Evolutionary conservation across 2,888 invertebrate genomes (phyloP), one percentile per base, ranked within the genome.

Genomic region (Cantharis nigra): DNA sequence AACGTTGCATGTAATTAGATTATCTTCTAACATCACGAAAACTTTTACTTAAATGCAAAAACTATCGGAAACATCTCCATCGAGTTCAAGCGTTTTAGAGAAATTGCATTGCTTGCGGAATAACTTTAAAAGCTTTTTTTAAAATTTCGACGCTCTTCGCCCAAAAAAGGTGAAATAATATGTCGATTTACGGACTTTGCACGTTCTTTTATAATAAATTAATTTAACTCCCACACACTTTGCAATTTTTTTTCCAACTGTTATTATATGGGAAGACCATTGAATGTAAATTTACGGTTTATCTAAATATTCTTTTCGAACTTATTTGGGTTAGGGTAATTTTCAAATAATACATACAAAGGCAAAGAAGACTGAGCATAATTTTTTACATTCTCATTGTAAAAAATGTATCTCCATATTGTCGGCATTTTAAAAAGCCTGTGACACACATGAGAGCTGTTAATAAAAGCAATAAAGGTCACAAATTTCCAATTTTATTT

Each of bases 401-500:
- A 49, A 49, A 49, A 49, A 26, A n/a, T 49, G n/a, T n/a, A 7
- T 49, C 10, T 49, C n/a, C 9, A 49, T 49, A n/a, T 49, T 49
- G 49, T 49, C 49, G 49, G 49, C 2, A 11, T 14, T n/a, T 20
- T 23, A n/a, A 26, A 26, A 70, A 64, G 28, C 23, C 13, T 63
- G 71, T 62, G 14, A 63, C 71, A 71, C 28, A 63, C 62, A 26
- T 23, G 62, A 28, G 30, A 63, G 63, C 30, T 64, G 28, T 63
- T 63, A 71, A 71, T 62, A 26, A 28, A 70, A 63, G 28, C 28
- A 64, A 71, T 26, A 63, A 71, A 71, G 71, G 71, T 71, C 71
- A 63, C 63, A 63, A 63, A 28, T 71, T 71, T 71, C 71, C 28
- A 64, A 71, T 71, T 71, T 63, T 71, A 62, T 71, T 64, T 64